Percentiles rank a stretch among this genome's conserved stretches.
phyloP scores from a whole-genome alignment of 2,113 vertebrate genomes.

The Cinclus cinclus region DNA sequence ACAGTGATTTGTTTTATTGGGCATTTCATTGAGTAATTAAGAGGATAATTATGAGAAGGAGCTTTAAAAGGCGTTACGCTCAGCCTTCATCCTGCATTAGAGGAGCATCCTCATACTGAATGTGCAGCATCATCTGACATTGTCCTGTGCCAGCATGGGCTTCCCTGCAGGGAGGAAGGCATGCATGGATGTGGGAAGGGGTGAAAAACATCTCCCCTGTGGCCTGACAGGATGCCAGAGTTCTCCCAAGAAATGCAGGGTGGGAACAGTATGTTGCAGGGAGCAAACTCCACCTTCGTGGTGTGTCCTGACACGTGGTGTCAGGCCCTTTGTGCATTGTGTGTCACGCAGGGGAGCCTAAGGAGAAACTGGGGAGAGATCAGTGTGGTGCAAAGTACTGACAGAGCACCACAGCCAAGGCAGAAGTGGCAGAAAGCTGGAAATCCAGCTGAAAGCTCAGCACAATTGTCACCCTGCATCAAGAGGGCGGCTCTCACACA shows the following conservation, averaged over 20 bases:
- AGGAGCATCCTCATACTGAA: neutral
- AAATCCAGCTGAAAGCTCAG: neutral
- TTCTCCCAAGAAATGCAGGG: neutral
- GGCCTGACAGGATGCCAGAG: neutral
- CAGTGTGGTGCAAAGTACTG: rapidly evolving
- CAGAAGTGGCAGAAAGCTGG: neutral
- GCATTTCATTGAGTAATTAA: constrained; percentile 66
- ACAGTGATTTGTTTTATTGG: constrained; percentile 67
- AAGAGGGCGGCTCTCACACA: neutral
- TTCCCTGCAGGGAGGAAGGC: neutral
- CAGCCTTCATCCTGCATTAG: neutral
- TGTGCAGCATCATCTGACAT: rapidly evolving
- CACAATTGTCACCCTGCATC: rapidly evolving
- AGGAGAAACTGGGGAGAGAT: neutral
- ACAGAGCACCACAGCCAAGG: rapidly evolving
- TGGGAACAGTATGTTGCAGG: neutral
- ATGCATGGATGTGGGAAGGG: neutral
- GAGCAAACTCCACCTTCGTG: neutral
- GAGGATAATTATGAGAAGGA: constrained; percentile 52
- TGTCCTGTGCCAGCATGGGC: rapidly evolving
- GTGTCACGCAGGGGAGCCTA: neutral
- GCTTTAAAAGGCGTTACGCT: neutral
- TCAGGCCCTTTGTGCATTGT: rapidly evolving
- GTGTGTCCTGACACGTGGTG: rapidly evolving
- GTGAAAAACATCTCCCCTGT: rapidly evolving